These are phyloP conservation scores for Venusia cambrica DNA, from an alignment of 2,888 invertebrate species.

Conservation along the genomic window DNA sequence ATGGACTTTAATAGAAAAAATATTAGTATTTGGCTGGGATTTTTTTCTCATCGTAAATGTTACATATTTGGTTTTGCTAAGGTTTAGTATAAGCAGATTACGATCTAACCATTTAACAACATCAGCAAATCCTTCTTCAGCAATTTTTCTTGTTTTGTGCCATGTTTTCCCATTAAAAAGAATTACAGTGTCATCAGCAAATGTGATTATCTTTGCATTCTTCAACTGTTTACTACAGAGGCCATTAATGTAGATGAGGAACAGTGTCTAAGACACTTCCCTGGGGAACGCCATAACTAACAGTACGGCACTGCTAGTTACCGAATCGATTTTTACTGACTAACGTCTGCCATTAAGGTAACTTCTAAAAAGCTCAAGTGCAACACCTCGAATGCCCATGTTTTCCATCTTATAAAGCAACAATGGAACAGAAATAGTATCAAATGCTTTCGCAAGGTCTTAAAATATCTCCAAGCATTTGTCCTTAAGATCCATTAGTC, in stretches of 20 bases:
- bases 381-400: neutral
- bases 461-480: too few species aligned
- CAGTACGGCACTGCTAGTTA: neutral
- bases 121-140: neutral
- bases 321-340: neutral
- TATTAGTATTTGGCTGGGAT: neutral
- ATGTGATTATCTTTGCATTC: neutral
- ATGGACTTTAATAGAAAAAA: neutral
- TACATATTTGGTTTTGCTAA: neutral
- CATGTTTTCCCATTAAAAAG: too few species aligned
- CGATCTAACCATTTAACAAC: neutral
- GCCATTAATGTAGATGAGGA: too few species aligned
- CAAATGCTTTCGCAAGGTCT: too few species aligned
- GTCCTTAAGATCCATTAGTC: too few species aligned
- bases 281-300: neutral
- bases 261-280: too few species aligned
- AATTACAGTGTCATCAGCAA: neutral
- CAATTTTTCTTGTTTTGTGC: neutral
- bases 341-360: neutral
- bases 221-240: neutral
- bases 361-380: neutral
- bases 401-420: neutral
- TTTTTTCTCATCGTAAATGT: neutral
- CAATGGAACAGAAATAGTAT: too few species aligned
- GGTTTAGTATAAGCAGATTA: neutral